Evolutionary conservation across 2,797 vertebrate genomes (phyloP).

Genomic region (Sciurus vulgaris): DNA sequence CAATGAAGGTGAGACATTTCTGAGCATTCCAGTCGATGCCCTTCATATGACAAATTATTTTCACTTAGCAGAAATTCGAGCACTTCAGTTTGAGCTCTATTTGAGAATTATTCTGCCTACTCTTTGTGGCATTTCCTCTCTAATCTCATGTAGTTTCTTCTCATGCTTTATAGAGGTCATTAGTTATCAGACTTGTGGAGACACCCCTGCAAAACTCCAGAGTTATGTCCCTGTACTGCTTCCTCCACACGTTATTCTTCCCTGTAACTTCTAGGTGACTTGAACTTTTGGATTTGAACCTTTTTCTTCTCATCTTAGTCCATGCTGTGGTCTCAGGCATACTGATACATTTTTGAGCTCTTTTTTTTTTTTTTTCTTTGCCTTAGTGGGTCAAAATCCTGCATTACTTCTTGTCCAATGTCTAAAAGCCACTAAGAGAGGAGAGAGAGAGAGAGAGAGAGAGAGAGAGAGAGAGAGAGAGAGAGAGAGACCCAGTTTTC

Average conservation of each 20-base stretch:
- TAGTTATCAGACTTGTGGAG: neutral
- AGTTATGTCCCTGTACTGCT: neutral
- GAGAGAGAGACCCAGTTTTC: neutral
- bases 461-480: neutral
- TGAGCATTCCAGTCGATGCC: neutral
- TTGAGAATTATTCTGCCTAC: slow-evolving; percentile 3
- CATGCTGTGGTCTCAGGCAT: neutral
- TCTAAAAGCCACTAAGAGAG: neutral
- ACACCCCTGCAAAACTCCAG: neutral
- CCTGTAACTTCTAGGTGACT: neutral
- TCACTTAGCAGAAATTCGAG: neutral
- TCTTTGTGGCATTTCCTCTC: neutral
- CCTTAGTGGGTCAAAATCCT: neutral
- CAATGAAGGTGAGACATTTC: neutral
- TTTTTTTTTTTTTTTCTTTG: neutral
- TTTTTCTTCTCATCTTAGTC: neutral
- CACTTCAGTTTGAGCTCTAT: neutral
- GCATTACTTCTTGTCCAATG: neutral
- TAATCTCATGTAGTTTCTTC: neutral
- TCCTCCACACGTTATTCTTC: neutral
- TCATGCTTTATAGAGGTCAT: neutral
- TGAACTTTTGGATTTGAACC: neutral
- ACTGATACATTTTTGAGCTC: neutral
- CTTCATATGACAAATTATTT: slow-evolving; percentile 16
- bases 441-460: neutral